Percentiles rank a stretch among this genome's conserved stretches.
phyloP scores from a whole-genome alignment of 2,888 invertebrate species.

The Pseudococcus viburni region DNA sequence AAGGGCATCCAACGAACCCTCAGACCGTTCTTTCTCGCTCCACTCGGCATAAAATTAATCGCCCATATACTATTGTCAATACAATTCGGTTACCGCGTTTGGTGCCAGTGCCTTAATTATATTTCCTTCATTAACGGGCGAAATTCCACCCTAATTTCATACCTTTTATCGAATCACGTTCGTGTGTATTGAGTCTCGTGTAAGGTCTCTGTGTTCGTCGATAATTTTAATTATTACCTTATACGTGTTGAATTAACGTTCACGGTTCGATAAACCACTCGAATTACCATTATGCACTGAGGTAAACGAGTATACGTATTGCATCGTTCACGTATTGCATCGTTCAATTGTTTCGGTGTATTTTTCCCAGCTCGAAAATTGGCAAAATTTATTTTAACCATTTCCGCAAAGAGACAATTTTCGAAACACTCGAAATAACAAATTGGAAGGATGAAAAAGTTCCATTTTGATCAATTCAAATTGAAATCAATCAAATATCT shows the following conservation, averaged over 20 bases:
- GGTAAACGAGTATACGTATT: no score
- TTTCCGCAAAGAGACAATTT: no score
- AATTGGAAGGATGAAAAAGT: no score
- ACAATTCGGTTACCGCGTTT: slow-evolving; percentile 22
- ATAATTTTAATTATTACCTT: neutral
- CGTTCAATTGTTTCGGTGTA: no score
- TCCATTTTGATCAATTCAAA: no score
- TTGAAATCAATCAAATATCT: no score
- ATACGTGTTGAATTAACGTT: neutral
- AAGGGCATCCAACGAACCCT: neutral
- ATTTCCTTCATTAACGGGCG: neutral
- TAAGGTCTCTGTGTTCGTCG: neutral
- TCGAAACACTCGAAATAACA: no score
- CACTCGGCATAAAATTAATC: neutral
- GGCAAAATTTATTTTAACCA: no score
- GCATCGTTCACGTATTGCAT: no score
- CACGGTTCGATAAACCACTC: no score
- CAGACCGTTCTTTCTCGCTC: neutral
- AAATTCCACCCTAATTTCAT: slow-evolving; percentile 6
- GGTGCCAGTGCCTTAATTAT: neutral
- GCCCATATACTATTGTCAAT: neutral
- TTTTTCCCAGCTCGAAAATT: no score
- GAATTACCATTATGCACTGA: no score
- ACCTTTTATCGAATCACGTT: neutral
- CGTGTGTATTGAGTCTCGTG: neutral